Percentiles rank a stretch among this genome's conserved stretches.
These are phyloP conservation scores for Phania funesta DNA, from an alignment of 2,888 invertebrate species.

Conservation along the genomic window DNA sequence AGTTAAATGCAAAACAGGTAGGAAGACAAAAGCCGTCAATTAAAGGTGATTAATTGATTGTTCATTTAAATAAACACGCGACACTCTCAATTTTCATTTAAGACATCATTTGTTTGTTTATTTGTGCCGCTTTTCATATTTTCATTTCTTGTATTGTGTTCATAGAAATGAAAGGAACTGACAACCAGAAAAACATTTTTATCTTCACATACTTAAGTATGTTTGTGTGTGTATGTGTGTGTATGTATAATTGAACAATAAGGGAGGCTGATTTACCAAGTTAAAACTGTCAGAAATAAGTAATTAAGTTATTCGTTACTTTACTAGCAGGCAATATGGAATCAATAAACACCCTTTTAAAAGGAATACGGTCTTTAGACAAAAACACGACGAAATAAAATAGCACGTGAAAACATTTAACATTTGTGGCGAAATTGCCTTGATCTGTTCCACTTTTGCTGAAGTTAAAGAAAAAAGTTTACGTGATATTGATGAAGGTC, in stretches of 20 bases:
- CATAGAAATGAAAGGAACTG: background rate
- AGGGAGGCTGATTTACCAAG: conserved; percentile 31
- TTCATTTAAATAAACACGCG: conserved; percentile 60
- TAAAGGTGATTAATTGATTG: conserved; percentile 67
- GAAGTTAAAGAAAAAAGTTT: no score
- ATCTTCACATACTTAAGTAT: background rate
- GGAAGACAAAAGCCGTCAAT: conserved; percentile 62
- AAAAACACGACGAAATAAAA: no score
- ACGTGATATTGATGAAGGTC: no score
- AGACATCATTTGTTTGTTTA: conserved; percentile 28
- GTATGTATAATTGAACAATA: background rate
- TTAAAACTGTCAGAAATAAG: conserved; percentile 19
- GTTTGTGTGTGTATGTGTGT: background rate
- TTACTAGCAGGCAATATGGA: background rate
- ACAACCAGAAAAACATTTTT: background rate
- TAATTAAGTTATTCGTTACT: conserved; percentile 7
- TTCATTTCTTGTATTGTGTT: background rate
- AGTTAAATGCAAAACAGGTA: conserved; percentile 44
- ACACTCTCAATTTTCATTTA: conserved; percentile 44
- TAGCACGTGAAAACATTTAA: no score
- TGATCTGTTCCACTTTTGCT: no score
- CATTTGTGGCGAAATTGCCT: no score
- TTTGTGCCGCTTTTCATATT: background rate
- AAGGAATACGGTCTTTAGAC: no score
- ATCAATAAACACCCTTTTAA: background rate